Conservation (phyloP, 1,140 invertebrate species). For the Octopus bimaculoides region DNA sequence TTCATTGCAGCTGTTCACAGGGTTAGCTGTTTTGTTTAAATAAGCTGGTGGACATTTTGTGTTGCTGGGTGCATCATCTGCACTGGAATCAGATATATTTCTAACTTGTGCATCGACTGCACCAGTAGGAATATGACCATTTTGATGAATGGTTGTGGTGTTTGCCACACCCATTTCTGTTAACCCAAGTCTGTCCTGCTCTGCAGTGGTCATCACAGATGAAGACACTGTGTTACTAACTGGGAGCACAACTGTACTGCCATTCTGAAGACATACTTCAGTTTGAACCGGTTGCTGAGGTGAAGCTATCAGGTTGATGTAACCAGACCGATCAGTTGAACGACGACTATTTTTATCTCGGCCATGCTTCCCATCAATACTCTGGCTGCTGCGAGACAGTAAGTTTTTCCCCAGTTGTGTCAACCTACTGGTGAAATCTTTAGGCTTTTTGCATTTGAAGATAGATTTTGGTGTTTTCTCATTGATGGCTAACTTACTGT, state of each 20-base stretch:
- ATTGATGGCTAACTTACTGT: conserved; percentile 11
- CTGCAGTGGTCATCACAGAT: conserved; percentile 1
- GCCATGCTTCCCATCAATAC: neutral
- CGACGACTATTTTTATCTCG: neutral
- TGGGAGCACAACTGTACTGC: conserved; percentile 28
- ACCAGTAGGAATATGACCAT: conserved; percentile 25
- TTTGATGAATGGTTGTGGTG: conserved; percentile 23
- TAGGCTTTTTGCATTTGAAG: conserved; percentile 35
- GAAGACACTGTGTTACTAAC: conserved; percentile 21
- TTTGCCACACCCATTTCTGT: conserved; percentile 45
- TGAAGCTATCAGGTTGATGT: neutral
- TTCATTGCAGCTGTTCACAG: neutral
- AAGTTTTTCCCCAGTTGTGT: conserved; percentile 18
- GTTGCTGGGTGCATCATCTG: conserved; percentile 25
- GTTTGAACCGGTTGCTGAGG: conserved; percentile 17
- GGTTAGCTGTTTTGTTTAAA: neutral
- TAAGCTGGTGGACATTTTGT: conserved; percentile 17
- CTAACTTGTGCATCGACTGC: conserved; percentile 32
- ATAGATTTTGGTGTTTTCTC: conserved; percentile 28
- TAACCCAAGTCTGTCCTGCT: conserved; percentile 26
- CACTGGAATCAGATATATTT: conserved; percentile 40
- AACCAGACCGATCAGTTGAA: neutral
- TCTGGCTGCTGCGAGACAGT: conserved; percentile 14
- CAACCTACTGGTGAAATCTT: conserved; percentile 30
- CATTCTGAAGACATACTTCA: conserved; percentile 36